phyloP scores from a whole-genome alignment of 2,113 vertebrate species.

The Notiomystis cincta region DNA sequence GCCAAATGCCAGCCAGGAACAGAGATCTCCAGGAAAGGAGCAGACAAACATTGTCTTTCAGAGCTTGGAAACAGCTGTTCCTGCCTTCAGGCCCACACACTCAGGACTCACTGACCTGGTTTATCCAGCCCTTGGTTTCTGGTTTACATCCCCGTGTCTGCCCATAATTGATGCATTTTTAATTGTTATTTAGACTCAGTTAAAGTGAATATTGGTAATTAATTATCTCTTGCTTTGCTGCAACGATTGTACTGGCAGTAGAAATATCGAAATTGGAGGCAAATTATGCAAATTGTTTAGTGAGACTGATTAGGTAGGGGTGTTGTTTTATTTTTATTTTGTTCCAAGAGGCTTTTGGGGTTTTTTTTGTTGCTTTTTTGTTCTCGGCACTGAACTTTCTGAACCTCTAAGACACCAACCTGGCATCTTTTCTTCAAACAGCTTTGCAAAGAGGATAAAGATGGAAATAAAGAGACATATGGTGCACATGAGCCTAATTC shows the following conservation, averaged over 20 bases:
- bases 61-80: not conserved
- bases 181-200: not conserved
- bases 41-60: not conserved
- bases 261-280: not conserved
- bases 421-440: not conserved
- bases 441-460: constrained; percentile 30
- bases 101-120: not conserved
- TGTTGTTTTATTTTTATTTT: not conserved
- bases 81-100: not conserved
- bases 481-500: constrained; percentile 46
- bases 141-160: not conserved
- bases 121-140: not conserved
- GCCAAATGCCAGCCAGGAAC: not conserved
- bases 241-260: not conserved
- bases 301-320: not conserved
- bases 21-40: not conserved
- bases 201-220: not conserved
- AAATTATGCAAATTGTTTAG: not conserved
- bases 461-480: constrained; percentile 46
- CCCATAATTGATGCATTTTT: not conserved
- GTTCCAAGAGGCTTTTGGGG: not conserved
- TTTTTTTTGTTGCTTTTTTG: not conserved
- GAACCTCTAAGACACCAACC: not conserved
- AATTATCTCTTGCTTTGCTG: not conserved
- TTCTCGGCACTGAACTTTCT: not conserved